A percentile compares a stretch with the other conserved stretches of the same genome.
These are phyloP conservation scores for Eciton burchellii DNA, from an alignment of 1,140 invertebrate genomes.

Conservation along the genomic window DNA sequence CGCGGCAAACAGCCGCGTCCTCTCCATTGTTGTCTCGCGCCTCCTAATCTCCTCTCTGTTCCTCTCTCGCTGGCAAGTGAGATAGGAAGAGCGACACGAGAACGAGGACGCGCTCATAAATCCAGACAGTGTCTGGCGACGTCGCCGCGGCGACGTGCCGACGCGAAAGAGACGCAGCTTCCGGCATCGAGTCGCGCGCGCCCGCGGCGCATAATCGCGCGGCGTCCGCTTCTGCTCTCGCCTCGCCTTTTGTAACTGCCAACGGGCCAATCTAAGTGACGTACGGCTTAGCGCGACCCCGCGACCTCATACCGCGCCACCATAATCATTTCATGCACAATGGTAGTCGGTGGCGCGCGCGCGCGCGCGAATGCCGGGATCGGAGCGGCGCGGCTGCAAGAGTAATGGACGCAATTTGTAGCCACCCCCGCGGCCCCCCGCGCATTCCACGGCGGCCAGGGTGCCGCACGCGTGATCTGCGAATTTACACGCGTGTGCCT, in stretches of 20 bases:
- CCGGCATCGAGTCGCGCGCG: conserved; percentile 31
- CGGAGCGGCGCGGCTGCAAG: conserved; percentile 70
- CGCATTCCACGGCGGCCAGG: conserved; percentile 74
- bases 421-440: conserved; percentile 59
- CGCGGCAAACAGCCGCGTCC: conserved; percentile 22
- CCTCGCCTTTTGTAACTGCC: conserved; percentile 80
- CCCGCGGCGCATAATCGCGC: conserved; percentile 56
- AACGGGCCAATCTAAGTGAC: conserved; percentile 83
- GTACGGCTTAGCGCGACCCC: conserved; percentile 78
- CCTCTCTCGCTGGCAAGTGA: conserved; percentile 35
- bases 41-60: conserved; percentile 36
- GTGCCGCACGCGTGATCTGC: conserved; percentile 75
- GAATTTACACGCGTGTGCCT: conserved; percentile 75
- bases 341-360: conserved; percentile 73
- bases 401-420: conserved; percentile 83
- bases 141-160: conserved; percentile 30
- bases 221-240: conserved; percentile 48
- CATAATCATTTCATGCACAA: conserved; percentile 83
- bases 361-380: not conserved
- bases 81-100: conserved; percentile 17
- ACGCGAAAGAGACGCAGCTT: not conserved
- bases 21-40: conserved; percentile 39
- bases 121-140: conserved; percentile 37
- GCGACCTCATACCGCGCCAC: conserved; percentile 80
- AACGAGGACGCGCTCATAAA: conserved; percentile 39